Percentiles rank a stretch among this genome's conserved stretches.
Evolutionary conservation across 2,888 invertebrate genomes (phyloP).

Genomic region (Emmelina monodactyla): DNA sequence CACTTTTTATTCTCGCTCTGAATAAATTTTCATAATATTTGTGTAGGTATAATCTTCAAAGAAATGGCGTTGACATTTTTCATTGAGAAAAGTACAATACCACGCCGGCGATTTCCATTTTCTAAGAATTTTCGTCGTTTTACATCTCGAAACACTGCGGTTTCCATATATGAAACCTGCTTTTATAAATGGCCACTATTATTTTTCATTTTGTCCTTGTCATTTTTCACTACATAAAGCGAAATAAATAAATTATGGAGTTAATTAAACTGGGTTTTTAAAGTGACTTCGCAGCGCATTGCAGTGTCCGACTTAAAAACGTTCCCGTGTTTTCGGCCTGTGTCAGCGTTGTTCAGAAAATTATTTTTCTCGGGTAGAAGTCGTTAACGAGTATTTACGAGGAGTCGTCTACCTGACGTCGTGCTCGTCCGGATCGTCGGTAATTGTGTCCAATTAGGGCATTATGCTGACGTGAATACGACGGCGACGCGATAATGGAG

Average conservation of each 20-base stretch:
- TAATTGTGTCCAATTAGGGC: conserved; percentile 65
- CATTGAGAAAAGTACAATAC: not conserved
- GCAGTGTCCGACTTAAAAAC: no score
- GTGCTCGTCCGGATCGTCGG: conserved; percentile 52
- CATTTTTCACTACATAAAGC: no score
- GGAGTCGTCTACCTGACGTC: conserved; percentile 58
- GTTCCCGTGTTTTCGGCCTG: no score
- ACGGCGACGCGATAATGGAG: conserved; percentile 56
- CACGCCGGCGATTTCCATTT: not conserved
- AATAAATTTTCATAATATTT: not conserved
- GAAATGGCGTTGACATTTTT: not conserved
- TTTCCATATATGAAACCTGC: no score
- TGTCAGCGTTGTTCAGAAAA: no score
- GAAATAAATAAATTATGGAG: no score
- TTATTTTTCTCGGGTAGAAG: conserved; percentile 53
- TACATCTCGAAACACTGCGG: no score
- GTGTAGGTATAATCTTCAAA: not conserved
- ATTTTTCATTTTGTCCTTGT: no score
- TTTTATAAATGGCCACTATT: no score
- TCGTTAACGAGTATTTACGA: conserved; percentile 60
- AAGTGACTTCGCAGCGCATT: no score
- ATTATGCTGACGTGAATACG: conserved; percentile 65
- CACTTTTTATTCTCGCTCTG: not conserved
- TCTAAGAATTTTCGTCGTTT: not conserved
- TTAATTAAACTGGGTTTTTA: no score